phyloP scores from a whole-genome alignment of 2,797 vertebrate genomes.

The Tapirus indicus region DNA sequence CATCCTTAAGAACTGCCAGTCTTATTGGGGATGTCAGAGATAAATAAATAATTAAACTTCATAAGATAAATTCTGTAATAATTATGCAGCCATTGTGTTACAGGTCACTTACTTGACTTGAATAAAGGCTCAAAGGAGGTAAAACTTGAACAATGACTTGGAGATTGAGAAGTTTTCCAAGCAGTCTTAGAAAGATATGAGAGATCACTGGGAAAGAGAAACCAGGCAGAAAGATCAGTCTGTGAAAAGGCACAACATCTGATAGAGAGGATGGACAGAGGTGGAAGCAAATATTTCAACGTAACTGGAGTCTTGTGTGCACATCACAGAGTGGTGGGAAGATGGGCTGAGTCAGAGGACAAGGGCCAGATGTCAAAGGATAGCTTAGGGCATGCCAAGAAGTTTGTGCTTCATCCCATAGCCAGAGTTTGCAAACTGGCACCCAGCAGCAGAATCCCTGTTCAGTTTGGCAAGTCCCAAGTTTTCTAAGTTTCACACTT shows the following conservation, averaged over 20 bases:
- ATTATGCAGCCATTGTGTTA: neutral
- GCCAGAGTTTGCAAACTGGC: neutral
- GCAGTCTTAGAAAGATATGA: neutral
- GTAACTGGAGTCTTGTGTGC: neutral
- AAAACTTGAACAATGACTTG: neutral
- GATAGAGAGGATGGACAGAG: neutral
- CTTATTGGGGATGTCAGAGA: neutral
- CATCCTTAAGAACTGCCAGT: neutral
- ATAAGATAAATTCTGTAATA: neutral
- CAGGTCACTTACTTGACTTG: neutral
- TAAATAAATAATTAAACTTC: conserved; percentile 5
- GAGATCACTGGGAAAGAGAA: neutral
- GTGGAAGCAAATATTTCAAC: neutral
- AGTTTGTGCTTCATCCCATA: neutral
- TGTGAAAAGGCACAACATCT: neutral
- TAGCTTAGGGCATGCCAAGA: accelerated
- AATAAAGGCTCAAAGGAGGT: neutral
- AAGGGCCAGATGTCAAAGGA: neutral
- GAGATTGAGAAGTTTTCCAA: neutral
- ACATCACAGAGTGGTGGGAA: neutral
- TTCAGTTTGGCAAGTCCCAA: neutral
- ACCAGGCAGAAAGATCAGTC: neutral
- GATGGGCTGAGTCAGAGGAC: neutral
- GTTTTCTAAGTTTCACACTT: neutral
- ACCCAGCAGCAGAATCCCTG: neutral